Base-by-base conservation (phyloP, 2,888 invertebrate genomes). In the Amiota communis region DNA sequence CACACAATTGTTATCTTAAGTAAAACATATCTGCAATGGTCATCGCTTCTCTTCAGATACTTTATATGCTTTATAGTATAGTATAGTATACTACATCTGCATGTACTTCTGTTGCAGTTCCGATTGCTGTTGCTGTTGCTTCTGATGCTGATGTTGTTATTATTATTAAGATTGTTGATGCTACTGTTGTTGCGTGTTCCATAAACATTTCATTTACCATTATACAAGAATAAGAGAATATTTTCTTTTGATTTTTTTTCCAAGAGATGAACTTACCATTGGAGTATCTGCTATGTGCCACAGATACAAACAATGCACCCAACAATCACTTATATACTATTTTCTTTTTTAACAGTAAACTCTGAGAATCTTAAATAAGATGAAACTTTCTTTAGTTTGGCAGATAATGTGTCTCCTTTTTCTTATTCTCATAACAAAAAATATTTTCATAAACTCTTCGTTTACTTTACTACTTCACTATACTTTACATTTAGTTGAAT, bases 141-240 rank as follows among this genome's bases (percentile, higher is more conserved):
- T 0, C 10, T 56, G 36, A 36, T 36, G 36, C 36, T 36, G 36
- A 6, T 36, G 36, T 15, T 63, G 71, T 70, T 77, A 77, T 78
- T 75, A 72, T 48, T 70, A 12, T 53, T 57, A n/a, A 3, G 11
- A 4, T 57, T 36, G 6, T 56, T 12, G 11, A 20, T 11, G 61
- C 8, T 63, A 10, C 20, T n/a, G 74, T 15, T 72, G 72, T 70
- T 76, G 77, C 86, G 75, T 85, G 84, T 81, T 84, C 79, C 86
- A 83, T 83, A 83, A 82, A 84, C 84, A 84, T 85, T 84, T 85
- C 81, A 85, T 85, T 84, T 85, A 80, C 79, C 76, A 77, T 77
- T 77, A 78, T 76, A 77, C 81, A 81, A 77, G 56, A 61, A 48
- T 51, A 67, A 17, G 3, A 23, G 23, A 9, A 49, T 67, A n/a